Percentiles rank a stretch among this genome's conserved stretches.
Evolutionary conservation across 2,888 invertebrate species (phyloP).

Genomic region (Phalera bucephala): DNA sequence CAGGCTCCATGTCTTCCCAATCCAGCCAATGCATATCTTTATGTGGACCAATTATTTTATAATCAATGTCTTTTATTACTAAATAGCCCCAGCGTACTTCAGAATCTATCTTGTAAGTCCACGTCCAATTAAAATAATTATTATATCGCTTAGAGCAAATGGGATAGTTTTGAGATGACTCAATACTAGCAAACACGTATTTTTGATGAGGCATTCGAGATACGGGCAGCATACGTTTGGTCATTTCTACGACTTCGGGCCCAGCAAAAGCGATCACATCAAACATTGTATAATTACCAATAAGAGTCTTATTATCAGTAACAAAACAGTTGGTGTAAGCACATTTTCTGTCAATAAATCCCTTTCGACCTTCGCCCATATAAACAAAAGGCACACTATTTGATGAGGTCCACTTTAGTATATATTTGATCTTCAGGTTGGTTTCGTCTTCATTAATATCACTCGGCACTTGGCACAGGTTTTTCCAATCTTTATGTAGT

Average conservation of each 20-base stretch:
- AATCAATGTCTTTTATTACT: slow-evolving; percentile 45
- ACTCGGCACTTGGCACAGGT: not conserved
- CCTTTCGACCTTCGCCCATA: slow-evolving; percentile 36
- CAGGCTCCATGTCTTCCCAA: slow-evolving; percentile 40
- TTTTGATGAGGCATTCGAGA: slow-evolving; percentile 51
- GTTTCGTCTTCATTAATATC: slow-evolving; percentile 2
- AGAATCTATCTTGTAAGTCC: slow-evolving; percentile 61
- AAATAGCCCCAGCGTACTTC: slow-evolving; percentile 62
- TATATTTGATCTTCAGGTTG: slow-evolving; percentile 36
- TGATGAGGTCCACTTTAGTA: slow-evolving; percentile 48
- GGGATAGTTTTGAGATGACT: slow-evolving; percentile 58
- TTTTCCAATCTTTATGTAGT: not conserved
- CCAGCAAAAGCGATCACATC: slow-evolving; percentile 58
- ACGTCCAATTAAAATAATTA: slow-evolving; percentile 67
- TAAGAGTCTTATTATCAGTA: slow-evolving; percentile 38
- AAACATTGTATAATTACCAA: slow-evolving; percentile 45
- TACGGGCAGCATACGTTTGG: slow-evolving; percentile 28
- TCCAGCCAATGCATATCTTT: slow-evolving; percentile 55
- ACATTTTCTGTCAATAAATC: slow-evolving; percentile 49
- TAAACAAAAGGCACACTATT: slow-evolving; percentile 41
- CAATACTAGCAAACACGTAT: slow-evolving; percentile 57
- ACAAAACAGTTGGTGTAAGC: slow-evolving; percentile 56
- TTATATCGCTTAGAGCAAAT: slow-evolving; percentile 44
- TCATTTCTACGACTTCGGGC: slow-evolving; percentile 38
- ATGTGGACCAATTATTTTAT: slow-evolving; percentile 52